These are phyloP conservation scores for Rotaria socialis DNA, from an alignment of 2,888 invertebrate genomes.

Conservation along the genomic window DNA sequence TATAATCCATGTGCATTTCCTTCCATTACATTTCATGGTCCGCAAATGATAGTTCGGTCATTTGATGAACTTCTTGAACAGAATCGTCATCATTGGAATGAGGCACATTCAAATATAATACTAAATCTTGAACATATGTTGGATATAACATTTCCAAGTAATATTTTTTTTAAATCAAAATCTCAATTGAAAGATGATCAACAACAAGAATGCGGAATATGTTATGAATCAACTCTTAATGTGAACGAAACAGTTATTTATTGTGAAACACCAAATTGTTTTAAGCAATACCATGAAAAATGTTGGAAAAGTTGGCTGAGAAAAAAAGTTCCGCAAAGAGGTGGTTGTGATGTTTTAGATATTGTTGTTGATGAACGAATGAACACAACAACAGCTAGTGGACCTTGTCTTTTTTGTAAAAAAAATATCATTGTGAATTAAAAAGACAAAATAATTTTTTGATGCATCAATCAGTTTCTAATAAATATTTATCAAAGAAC, in stretches of 20 bases:
- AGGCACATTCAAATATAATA: not conserved
- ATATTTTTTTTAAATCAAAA: not conserved
- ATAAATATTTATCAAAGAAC: too few relatives aligned
- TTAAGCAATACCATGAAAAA: slow-evolving; percentile 25
- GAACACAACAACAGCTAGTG: not conserved
- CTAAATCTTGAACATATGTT: slow-evolving; percentile 14
- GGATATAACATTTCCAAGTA: slow-evolving; percentile 14
- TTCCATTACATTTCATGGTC: not conserved
- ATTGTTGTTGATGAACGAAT: not conserved
- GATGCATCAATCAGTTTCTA: too few relatives aligned
- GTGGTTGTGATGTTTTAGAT: not conserved
- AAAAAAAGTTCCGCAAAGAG: slow-evolving; percentile 1
- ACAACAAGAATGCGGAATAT: slow-evolving; percentile 31
- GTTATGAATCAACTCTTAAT: not conserved
- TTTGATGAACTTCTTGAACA: slow-evolving; percentile 9
- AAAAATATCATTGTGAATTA: not conserved
- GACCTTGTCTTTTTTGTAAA: slow-evolving; percentile 29
- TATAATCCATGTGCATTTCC: not conserved
- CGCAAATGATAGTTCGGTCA: not conserved
- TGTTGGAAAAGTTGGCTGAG: slow-evolving; percentile 18
- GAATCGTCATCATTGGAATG: slow-evolving; percentile 6
- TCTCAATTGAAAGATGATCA: slow-evolving; percentile 3
- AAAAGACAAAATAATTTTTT: not conserved
- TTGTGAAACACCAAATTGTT: slow-evolving; percentile 13
- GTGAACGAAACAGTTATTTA: not conserved